A percentile compares a stretch with the other conserved stretches of the same genome.
Evolutionary conservation across 2,888 invertebrate species (phyloP).

Genomic region (Lochmaea crataegi): DNA sequence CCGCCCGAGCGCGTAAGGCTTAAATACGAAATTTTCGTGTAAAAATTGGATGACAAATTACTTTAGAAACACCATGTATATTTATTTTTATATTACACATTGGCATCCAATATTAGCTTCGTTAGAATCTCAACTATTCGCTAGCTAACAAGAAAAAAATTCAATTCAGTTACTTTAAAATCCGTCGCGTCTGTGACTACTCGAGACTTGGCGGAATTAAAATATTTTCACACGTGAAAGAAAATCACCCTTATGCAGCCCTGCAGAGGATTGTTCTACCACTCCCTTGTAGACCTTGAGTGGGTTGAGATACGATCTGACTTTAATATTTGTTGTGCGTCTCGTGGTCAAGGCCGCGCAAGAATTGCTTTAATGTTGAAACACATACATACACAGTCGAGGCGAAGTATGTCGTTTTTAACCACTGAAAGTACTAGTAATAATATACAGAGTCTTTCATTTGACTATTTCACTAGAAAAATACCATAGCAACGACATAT

Average conservation of each 20-base stretch:
- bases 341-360: slow-evolving; percentile 53
- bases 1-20: too few relatives aligned
- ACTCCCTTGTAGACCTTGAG: slow-evolving; percentile 54
- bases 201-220: slow-evolving; percentile 52
- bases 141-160: slow-evolving; percentile 16
- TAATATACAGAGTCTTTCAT: too few relatives aligned
- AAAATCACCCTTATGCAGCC: slow-evolving; percentile 49
- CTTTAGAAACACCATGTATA: too few relatives aligned
- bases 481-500: too few relatives aligned
- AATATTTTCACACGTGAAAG: slow-evolving; percentile 41
- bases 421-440: neutral
- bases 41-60: too few relatives aligned
- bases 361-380: slow-evolving; percentile 47
- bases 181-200: slow-evolving; percentile 26
- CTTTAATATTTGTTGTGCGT: slow-evolving; percentile 56
- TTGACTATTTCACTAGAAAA: too few relatives aligned
- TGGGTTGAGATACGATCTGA: slow-evolving; percentile 57
- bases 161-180: slow-evolving; percentile 24
- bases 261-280: slow-evolving; percentile 31
- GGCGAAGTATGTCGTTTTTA: neutral
- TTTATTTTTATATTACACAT: too few relatives aligned
- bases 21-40: too few relatives aligned
- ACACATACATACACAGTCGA: neutral
- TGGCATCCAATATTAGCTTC: too few relatives aligned
- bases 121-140: neutral